Evolutionary conservation across 2,113 vertebrate species (phyloP).

Genomic region (Centrocercus urophasianus): DNA sequence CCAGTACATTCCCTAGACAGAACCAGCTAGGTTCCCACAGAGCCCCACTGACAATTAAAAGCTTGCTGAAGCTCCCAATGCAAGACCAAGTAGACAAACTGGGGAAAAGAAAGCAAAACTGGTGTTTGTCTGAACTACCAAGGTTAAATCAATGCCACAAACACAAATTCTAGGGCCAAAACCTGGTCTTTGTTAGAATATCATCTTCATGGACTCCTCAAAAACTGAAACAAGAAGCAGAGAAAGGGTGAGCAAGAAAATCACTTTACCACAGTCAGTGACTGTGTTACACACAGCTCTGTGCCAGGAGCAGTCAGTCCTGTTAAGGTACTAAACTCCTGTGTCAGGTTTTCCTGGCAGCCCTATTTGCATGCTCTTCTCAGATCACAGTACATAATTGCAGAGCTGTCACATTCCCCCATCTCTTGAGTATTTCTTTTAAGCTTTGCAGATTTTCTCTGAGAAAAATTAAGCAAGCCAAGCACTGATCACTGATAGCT

Average conservation of each 20-base stretch:
- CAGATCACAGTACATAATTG: accelerated
- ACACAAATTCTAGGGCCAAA: neutral
- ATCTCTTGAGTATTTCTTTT: neutral
- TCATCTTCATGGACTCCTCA: neutral
- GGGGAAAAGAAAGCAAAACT: neutral
- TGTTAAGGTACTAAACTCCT: neutral
- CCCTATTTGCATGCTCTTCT: neutral
- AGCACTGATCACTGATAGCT: neutral
- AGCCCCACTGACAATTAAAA: neutral
- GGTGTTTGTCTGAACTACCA: neutral
- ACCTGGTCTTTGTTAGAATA: neutral
- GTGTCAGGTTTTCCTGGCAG: neutral
- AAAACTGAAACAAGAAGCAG: neutral
- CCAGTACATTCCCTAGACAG: neutral
- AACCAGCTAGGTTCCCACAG: neutral
- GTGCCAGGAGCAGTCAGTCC: neutral
- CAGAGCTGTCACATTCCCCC: neutral
- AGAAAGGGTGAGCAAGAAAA: neutral
- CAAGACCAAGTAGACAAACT: neutral
- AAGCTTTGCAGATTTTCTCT: neutral
- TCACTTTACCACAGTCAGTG: neutral
- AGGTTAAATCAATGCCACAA: neutral
- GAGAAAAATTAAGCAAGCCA: neutral
- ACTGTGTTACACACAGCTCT: neutral
- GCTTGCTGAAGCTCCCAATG: neutral